phyloP scores from a whole-genome alignment of 2,888 invertebrate genomes.

The Teleiodes luculella region DNA sequence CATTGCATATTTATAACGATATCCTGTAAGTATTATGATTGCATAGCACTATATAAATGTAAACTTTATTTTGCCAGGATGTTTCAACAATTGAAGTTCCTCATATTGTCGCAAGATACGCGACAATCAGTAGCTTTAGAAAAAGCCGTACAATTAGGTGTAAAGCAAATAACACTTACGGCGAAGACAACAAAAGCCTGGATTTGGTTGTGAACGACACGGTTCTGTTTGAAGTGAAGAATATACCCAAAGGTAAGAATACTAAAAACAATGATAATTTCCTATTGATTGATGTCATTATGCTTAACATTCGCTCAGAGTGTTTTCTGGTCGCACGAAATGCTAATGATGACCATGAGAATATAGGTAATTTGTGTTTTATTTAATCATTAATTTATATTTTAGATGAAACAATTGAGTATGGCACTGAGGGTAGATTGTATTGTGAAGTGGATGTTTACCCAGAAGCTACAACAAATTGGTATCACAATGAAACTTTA shows the following conservation, averaged over 20 bases:
- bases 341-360: no score
- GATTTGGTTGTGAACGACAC: slow-evolving; percentile 50
- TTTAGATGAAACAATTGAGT: slow-evolving; percentile 51
- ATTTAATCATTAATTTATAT: background rate
- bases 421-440: slow-evolving; percentile 44
- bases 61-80: no score
- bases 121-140: slow-evolving; percentile 38
- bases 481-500: slow-evolving; percentile 51
- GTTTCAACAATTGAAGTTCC: slow-evolving; percentile 46
- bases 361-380: no score
- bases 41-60: no score
- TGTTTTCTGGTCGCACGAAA: no score
- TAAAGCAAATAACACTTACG: slow-evolving; percentile 42
- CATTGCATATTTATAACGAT: no score
- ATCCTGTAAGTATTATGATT: no score
- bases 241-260: slow-evolving; percentile 46
- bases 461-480: slow-evolving; percentile 49
- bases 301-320: no score
- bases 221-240: slow-evolving; percentile 47
- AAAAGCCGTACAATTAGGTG: slow-evolving; percentile 49
- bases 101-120: slow-evolving; percentile 48
- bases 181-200: slow-evolving; percentile 29
- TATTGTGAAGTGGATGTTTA: slow-evolving; percentile 55
- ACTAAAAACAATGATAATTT: background rate
- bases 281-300: no score